Percentiles rank a stretch among this genome's conserved stretches.
Conservation (phyloP, 2,113 vertebrate species). For the Burhinus bistriatus region DNA sequence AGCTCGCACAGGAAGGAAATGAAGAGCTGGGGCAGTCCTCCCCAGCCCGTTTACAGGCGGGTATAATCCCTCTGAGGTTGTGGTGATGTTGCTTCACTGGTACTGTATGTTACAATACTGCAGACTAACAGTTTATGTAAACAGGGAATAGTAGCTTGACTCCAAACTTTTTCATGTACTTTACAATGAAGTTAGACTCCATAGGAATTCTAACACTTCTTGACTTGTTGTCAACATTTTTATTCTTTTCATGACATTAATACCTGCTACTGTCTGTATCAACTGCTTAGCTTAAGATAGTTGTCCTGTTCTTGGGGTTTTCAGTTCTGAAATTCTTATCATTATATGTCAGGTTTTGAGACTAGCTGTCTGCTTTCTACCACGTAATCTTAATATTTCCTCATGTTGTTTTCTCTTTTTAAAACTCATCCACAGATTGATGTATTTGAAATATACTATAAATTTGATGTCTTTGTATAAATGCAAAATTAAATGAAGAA, state of each 20-base stretch:
- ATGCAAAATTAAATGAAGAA: background rate
- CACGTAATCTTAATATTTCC: background rate
- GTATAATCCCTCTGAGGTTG: background rate
- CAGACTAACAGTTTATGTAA: background rate
- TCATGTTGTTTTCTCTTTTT: background rate
- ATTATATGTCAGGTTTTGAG: background rate
- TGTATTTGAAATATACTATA: background rate
- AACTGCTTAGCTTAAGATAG: background rate
- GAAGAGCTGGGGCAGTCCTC: background rate
- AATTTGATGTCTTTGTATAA: background rate
- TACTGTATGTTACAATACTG: background rate
- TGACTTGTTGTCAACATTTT: background rate
- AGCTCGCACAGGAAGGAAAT: background rate
- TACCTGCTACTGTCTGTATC: background rate
- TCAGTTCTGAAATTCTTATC: background rate
- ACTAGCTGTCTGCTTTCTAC: background rate
- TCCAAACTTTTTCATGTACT: background rate
- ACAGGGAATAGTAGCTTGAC: background rate
- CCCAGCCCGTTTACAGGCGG: background rate
- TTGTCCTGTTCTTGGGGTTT: background rate
- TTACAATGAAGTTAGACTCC: background rate
- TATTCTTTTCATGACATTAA: background rate
- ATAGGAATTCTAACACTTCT: background rate
- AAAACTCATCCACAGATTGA: background rate
- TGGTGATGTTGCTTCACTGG: background rate